Conservation (phyloP, 2,888 invertebrate genomes). For the Diploptera punctata region DNA sequence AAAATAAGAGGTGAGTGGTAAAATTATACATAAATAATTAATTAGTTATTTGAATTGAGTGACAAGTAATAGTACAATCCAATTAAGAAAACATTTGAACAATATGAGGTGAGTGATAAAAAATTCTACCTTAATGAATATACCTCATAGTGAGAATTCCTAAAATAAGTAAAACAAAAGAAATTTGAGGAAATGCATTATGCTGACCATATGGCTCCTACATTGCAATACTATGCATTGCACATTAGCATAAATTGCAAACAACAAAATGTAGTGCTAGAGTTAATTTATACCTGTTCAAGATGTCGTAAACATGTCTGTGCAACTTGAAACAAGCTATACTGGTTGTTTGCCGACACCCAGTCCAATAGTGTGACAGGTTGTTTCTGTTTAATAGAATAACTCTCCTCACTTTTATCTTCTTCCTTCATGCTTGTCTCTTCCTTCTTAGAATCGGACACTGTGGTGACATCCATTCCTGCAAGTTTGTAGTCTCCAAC, state of each 20-base stretch:
- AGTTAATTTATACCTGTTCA: slow-evolving; percentile 64
- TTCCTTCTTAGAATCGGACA: slow-evolving; percentile 24
- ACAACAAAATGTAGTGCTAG: neutral
- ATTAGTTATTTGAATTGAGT: no score
- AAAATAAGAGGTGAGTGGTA: no score
- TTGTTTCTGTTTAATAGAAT: slow-evolving; percentile 34
- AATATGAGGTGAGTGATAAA: no score
- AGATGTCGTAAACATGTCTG: slow-evolving; percentile 80
- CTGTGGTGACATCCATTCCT: slow-evolving; percentile 44
- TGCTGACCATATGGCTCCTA: neutral
- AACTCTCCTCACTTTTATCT: slow-evolving; percentile 16
- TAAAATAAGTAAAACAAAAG: no score
- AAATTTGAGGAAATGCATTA: no score
- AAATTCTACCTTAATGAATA: no score
- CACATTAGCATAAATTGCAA: neutral
- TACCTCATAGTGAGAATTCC: no score
- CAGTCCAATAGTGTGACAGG: slow-evolving; percentile 78
- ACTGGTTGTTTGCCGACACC: slow-evolving; percentile 85
- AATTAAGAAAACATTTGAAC: no score
- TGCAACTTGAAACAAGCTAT: slow-evolving; percentile 76
- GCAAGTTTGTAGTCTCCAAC: slow-evolving; percentile 50
- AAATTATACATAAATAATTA: no score
- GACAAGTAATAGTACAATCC: no score
- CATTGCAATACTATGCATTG: neutral
- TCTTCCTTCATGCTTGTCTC: slow-evolving; percentile 44